Base-by-base conservation (phyloP, 2,113 vertebrate genomes). In the Clarias macrocephalus region DNA sequence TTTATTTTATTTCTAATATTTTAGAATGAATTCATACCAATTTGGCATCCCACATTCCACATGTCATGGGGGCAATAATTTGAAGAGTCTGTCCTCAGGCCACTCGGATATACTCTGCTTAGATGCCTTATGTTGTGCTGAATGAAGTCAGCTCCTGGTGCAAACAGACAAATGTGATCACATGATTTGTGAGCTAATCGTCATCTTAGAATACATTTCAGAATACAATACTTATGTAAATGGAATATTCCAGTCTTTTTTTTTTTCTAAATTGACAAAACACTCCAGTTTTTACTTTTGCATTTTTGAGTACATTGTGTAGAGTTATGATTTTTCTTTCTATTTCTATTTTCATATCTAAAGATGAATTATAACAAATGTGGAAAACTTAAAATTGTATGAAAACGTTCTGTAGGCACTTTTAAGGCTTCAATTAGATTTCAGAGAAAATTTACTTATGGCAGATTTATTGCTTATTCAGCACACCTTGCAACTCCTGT, bases 1-100 rank as follows among this genome's bases (percentile, higher is more conserved):
- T 19, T 60, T 70, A 48, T 19, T 28, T 77, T 52, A 85, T n/a
- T n/a, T n/a, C n/a, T n/a, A n/a, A n/a, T 56, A 48, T 19, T 28
- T 77, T 52, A 85, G 21, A 63, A 66, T 10, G 3, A 25, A 10
- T 25, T 15, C 92, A 13, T 95, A 99, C 98, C 98, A 0, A 99
- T 96, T 93, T 99, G 98, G 91, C 97, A 99, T 23, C 98, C 98
- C 54, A 94, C 91, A 0, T 95, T 99, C 98, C 98, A 99, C 95
- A 98, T 95, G 28, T 98, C 97, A 93, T 97, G 96, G 0, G 98
- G 98, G 89, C 94, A 96, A 90, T 96, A 99, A 93, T 99, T 99
- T 83, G 98, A 99, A 13, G 98, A 99, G 87, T 99, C 97, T 0
- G 98, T 98, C 91, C 98, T 92, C 91, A 98, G 91, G 59, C 97